phyloP scores from a whole-genome alignment of 2,888 invertebrate species.

The Trilocha varians region DNA sequence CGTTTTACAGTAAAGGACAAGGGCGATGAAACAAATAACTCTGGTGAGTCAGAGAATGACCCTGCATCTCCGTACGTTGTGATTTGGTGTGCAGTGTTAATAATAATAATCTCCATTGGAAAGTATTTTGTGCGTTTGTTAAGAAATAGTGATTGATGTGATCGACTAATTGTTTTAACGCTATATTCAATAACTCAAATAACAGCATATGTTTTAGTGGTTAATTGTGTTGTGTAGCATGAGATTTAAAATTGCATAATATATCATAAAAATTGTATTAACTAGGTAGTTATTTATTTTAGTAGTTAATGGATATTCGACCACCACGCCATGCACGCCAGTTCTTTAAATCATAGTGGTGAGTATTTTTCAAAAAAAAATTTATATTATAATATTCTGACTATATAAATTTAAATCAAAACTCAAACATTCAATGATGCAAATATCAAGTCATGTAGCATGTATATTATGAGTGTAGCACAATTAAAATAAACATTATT shows the following conservation, averaged over 20 bases:
- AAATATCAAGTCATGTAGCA: too few relatives aligned
- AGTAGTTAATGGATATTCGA: not conserved
- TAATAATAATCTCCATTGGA: conserved; percentile 57
- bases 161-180: conserved; percentile 25
- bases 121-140: conserved; percentile 53
- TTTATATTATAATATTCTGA: too few relatives aligned
- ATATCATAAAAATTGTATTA: not conserved
- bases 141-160: conserved; percentile 31
- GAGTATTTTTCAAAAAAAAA: not conserved
- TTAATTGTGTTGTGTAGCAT: conserved; percentile 37
- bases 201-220: conserved; percentile 15
- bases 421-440: too few relatives aligned
- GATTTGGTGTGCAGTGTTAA: conserved; percentile 64
- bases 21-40: conserved; percentile 67
- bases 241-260: conserved; percentile 21
- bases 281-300: not conserved
- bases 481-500: too few relatives aligned
- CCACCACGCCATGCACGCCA: not conserved
- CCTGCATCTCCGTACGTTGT: conserved; percentile 64
- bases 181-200: conserved; percentile 2
- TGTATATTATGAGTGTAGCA: too few relatives aligned
- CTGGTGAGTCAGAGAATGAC: conserved; percentile 58
- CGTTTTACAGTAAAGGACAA: conserved; percentile 71
- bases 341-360: not conserved
- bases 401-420: too few relatives aligned